Evolutionary conservation across 2,797 vertebrate species (phyloP).

Genomic region (Coregonus sp.): DNA sequence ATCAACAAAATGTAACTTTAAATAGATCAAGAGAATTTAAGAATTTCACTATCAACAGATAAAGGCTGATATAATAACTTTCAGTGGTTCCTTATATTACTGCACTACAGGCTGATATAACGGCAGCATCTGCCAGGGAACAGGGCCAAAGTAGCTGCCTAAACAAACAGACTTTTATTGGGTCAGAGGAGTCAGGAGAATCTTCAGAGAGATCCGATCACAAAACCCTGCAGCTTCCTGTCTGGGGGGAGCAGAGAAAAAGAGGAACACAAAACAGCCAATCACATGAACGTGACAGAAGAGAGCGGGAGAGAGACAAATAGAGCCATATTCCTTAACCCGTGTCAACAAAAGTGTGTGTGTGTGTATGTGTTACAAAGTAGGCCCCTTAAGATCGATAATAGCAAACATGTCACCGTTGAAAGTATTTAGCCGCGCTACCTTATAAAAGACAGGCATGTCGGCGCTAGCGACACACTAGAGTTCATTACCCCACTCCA

Average conservation of each 20-base stretch:
- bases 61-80: neutral
- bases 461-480: no score
- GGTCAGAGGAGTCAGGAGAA: neutral
- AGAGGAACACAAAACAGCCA: conserved; percentile 51
- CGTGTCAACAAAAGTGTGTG: conserved; percentile 24
- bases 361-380: neutral
- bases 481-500: no score
- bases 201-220: conserved; percentile 49
- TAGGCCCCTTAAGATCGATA: neutral
- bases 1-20: no score
- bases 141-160: conserved; percentile 37
- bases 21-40: no score
- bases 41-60: neutral
- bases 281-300: conserved; percentile 42
- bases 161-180: neutral
- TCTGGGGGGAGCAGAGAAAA: conserved; percentile 33
- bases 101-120: conserved; percentile 28
- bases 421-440: neutral
- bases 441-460: neutral
- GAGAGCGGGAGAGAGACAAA: neutral
- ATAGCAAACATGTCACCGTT: conserved; percentile 20
- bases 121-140: conserved; percentile 37
- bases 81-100: neutral
- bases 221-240: conserved; percentile 61
- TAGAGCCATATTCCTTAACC: neutral